phyloP scores from a whole-genome alignment of 2,113 vertebrate species.

The Anseranas semipalmata region DNA sequence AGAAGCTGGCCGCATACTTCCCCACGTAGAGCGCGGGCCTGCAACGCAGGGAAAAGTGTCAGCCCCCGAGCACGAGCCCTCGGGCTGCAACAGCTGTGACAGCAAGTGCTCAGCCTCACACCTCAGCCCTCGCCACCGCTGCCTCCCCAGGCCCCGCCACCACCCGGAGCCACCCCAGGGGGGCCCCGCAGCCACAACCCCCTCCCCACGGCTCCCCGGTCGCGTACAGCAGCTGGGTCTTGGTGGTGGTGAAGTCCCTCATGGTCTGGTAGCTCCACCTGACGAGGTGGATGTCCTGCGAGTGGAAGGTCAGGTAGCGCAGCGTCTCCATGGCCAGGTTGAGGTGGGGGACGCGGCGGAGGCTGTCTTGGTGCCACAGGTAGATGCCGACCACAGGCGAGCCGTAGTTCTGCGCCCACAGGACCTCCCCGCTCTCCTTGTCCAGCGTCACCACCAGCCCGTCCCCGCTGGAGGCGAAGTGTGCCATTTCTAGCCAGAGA shows the following conservation, averaged over 20 bases:
- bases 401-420: slow-evolving; percentile 94
- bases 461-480: slow-evolving; percentile 90
- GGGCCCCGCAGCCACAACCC: background rate
- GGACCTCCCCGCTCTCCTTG: slow-evolving; percentile 85
- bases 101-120: background rate
- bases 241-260: slow-evolving; percentile 82
- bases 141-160: no score
- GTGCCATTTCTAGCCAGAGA: slow-evolving; percentile 84
- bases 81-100: background rate
- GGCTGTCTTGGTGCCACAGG: slow-evolving; percentile 88
- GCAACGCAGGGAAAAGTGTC: background rate
- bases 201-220: background rate
- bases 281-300: slow-evolving; percentile 84
- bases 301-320: slow-evolving; percentile 90
- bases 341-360: slow-evolving; percentile 87
- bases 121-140: background rate
- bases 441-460: slow-evolving; percentile 93
- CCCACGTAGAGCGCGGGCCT: slow-evolving; percentile 94
- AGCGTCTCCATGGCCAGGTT: slow-evolving; percentile 93
- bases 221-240: slow-evolving; percentile 89
- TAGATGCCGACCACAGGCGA: slow-evolving; percentile 90
- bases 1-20: slow-evolving; percentile 88
- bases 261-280: slow-evolving; percentile 83
- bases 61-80: fast-evolving
- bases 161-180: no score